Conservation (phyloP, 2,888 invertebrate species). For the Archips crataeganus region DNA sequence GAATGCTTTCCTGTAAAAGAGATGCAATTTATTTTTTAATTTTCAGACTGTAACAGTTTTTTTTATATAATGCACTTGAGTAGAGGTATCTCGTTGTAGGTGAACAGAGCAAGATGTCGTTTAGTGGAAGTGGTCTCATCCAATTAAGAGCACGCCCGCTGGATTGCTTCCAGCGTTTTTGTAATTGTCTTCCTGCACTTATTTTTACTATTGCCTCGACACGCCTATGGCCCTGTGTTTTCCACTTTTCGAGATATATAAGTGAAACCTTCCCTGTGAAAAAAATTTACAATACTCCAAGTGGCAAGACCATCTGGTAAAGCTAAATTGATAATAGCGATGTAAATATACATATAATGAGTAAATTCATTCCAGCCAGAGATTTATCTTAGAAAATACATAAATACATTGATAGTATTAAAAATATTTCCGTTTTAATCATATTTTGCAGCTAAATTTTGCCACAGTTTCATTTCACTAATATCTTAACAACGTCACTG, state of each 20-base stretch:
- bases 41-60: not conserved
- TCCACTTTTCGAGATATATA: conserved; percentile 47
- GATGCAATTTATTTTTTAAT: not conserved
- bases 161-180: conserved; percentile 80
- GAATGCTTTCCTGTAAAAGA: not conserved
- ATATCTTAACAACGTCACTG: not conserved
- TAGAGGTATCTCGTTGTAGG: conserved; percentile 18
- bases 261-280: not conserved
- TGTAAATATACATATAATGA: too few species aligned
- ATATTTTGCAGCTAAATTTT: conserved; percentile 5
- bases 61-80: conserved; percentile 10
- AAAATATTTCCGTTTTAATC: not conserved
- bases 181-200: conserved; percentile 74
- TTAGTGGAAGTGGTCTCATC: conserved; percentile 83
- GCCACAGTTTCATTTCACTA: conserved; percentile 13
- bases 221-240: conserved; percentile 54
- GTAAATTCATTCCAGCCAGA: not conserved
- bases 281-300: not conserved
- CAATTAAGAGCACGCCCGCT: conserved; percentile 81
- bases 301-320: too few species aligned
- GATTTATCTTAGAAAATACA: not conserved
- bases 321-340: too few species aligned
- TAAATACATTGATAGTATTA: too few species aligned
- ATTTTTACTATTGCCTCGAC: conserved; percentile 63
- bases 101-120: conserved; percentile 62